phyloP scores from a whole-genome alignment of 2,888 invertebrate species.

The Epistrophella euchroma region DNA sequence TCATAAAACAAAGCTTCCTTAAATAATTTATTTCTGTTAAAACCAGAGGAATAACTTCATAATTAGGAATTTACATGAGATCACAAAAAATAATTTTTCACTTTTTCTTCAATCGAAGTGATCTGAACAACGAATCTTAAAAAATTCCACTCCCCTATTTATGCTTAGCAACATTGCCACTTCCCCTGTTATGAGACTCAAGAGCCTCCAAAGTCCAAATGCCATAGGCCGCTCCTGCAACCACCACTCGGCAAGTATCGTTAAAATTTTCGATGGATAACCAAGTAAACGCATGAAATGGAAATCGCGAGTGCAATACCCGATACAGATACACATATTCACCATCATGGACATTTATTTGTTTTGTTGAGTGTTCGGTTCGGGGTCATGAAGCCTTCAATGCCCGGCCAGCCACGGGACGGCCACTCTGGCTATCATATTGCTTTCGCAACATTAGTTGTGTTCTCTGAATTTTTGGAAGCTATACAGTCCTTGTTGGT shows the following conservation, averaged over 20 bases:
- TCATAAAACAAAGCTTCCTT: no score
- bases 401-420: background rate
- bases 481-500: constrained; percentile 10
- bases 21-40: no score
- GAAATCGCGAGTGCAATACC: constrained; percentile 39
- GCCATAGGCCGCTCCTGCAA: background rate
- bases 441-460: constrained; percentile 47
- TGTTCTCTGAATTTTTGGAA: constrained; percentile 21
- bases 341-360: constrained; percentile 59
- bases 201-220: background rate
- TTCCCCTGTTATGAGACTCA: background rate
- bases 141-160: background rate
- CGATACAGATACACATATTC: constrained; percentile 1
- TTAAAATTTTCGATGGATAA: constrained; percentile 54
- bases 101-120: no score
- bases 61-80: no score
- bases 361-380: constrained; percentile 47
- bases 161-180: background rate
- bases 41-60: no score
- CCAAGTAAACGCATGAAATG: constrained; percentile 49
- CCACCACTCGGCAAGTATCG: constrained; percentile 18
- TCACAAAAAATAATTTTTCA: no score
- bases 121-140: no score
- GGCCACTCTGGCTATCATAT: background rate
- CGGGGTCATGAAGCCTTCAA: background rate